Evolutionary conservation across 2,797 vertebrate genomes (phyloP), one percentile per base, ranked within the genome.

Genomic region (Tiaroga cobitis): DNA sequence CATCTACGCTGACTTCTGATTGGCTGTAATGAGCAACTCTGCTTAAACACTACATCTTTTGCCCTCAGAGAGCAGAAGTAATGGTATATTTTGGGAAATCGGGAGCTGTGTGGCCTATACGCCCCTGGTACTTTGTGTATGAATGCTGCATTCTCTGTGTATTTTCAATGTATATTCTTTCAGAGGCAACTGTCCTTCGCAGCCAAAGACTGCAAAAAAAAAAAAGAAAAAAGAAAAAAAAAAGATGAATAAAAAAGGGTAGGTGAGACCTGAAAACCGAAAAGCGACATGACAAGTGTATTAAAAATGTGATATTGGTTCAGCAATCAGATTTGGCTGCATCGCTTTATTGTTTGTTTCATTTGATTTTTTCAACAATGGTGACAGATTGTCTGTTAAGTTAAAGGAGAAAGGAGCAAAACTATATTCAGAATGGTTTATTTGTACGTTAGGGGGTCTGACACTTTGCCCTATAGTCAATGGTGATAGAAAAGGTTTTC

Each of bases 321-420:
- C 92, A 93, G 91, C 92, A 87, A 92, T 93, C 61, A 87, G 89
- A 78, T 92, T 91, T 94, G 95, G 93, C 93, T 95, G 93, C 92
- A 89, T 94, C 93, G 89, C 89, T 93, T 91, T 91, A 86, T 70
- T 91, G 89, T 81, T 86, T 65, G 56, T 86, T 85, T 86, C 86
- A 37, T 72, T 87, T 89, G 77, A 76, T 87, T 83, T 77, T 87
- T 94, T 91, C 92, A 93, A 93, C 92, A 93, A 90, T 94, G 93
- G 94, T 94, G 95, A 95, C 95, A 92, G 93, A 93, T 94, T 95
- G 92, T 96, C 90, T 96, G 94, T 96, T 96, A 96, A 96, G 94
- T 94, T 95, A 95, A 95, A 93, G 91, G 90, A 94, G 88, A 93
- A 94, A 92, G 91, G 93, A 92, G 91, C 93, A 93, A 92, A 94